These are phyloP conservation scores for Holcopasites calliopsidis DNA, from an alignment of 1,140 invertebrate species.

Conservation along the genomic window DNA sequence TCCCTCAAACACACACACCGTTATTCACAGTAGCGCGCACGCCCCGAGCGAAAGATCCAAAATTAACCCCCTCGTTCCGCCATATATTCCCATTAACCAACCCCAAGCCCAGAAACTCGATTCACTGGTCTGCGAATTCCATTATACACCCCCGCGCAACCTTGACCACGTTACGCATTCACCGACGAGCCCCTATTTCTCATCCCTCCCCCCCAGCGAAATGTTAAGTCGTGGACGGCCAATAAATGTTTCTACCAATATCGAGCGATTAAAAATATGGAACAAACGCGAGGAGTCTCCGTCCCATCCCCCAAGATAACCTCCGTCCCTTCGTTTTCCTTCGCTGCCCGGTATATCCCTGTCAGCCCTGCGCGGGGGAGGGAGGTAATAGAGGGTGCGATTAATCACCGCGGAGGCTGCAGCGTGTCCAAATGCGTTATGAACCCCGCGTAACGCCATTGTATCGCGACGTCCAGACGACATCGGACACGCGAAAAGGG, in stretches of 20 bases:
- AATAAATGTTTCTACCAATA: neutral
- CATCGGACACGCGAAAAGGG: neutral
- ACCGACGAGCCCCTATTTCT: neutral
- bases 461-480: constrained; percentile 5
- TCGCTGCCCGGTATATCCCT: neutral
- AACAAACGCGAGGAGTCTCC: no score
- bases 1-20: no score
- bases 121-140: neutral
- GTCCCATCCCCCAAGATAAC: neutral
- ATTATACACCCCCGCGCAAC: neutral
- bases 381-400: neutral
- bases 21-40: neutral
- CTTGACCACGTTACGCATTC: constrained; percentile 1
- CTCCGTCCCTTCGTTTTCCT: neutral
- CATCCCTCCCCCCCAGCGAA: neutral
- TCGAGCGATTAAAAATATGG: no score
- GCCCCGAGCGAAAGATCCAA: neutral
- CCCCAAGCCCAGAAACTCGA: neutral
- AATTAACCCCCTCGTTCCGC: neutral
- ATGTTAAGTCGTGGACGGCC: no score
- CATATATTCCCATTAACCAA: neutral
- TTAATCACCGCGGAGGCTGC: neutral
- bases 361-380: no score
- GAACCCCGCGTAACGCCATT: constrained; percentile 4
- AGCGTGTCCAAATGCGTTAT: neutral